These are phyloP conservation scores for Aphis craccivora DNA, from an alignment of 1,140 invertebrate species.

Conservation along the genomic window DNA sequence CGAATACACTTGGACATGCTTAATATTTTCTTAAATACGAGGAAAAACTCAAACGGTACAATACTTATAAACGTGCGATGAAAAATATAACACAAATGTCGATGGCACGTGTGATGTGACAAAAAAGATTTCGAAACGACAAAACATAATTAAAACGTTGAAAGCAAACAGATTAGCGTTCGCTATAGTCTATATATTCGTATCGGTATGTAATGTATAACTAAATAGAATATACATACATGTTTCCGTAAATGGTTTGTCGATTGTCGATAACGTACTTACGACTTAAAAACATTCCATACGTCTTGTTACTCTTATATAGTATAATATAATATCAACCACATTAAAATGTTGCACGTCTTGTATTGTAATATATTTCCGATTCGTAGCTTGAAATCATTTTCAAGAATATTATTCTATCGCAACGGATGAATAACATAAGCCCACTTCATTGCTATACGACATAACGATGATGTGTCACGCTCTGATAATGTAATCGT, in stretches of 20 bases:
- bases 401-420: constrained; percentile 3
- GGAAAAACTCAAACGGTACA: background rate
- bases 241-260: background rate
- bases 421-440: background rate
- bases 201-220: background rate
- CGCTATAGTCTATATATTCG: background rate
- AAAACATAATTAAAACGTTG: background rate
- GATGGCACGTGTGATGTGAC: background rate
- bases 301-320: background rate
- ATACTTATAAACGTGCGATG: background rate
- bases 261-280: constrained; percentile 2
- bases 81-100: background rate
- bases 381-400: background rate
- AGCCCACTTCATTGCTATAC: background rate
- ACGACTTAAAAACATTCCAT: background rate
- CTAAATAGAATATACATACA: background rate
- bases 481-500: constrained; percentile 3
- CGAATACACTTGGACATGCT: background rate
- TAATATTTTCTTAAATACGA: background rate
- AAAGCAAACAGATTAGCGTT: constrained; percentile 11
- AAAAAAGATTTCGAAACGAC: background rate
- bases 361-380: background rate
- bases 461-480: background rate
- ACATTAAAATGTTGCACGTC: background rate
- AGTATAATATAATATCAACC: no score